Conservation (phyloP, 2,113 vertebrate species). For the pig (Sus scrofa) region DNA sequence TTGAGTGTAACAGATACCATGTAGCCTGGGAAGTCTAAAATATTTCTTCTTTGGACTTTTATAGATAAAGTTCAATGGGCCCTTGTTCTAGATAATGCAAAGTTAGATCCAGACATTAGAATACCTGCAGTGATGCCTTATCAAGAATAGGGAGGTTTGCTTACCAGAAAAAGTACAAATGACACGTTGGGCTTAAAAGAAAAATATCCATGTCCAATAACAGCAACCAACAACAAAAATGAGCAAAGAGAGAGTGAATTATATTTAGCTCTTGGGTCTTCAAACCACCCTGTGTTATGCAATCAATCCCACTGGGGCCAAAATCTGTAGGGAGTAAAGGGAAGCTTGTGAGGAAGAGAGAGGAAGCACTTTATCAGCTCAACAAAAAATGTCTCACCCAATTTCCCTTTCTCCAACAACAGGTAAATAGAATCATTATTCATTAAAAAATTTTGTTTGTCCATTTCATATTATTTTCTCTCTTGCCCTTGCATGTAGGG, state of each 20-base stretch:
- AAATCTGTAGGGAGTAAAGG: neutral
- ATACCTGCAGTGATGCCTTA: neutral
- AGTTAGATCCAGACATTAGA: neutral
- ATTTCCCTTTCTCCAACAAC: neutral
- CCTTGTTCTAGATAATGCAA: neutral
- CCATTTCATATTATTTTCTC: neutral
- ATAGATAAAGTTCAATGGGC: neutral
- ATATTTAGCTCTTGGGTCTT: neutral
- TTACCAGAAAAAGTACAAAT: neutral
- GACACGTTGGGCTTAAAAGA: neutral
- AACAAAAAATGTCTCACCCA: neutral
- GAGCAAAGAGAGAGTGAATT: neutral
- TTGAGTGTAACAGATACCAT: neutral
- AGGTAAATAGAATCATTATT: neutral
- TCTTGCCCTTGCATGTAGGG: neutral
- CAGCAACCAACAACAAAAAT: neutral
- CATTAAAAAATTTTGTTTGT: neutral
- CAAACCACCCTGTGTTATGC: neutral
- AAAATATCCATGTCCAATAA: neutral
- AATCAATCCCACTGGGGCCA: neutral
- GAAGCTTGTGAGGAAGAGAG: neutral
- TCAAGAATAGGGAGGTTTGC: neutral
- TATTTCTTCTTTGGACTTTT: neutral
- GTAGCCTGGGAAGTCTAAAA: neutral
- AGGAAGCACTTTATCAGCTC: neutral